These are phyloP conservation scores for Callopanchax toddi DNA, from an alignment of 2,113 vertebrate species.

Conservation along the genomic window DNA sequence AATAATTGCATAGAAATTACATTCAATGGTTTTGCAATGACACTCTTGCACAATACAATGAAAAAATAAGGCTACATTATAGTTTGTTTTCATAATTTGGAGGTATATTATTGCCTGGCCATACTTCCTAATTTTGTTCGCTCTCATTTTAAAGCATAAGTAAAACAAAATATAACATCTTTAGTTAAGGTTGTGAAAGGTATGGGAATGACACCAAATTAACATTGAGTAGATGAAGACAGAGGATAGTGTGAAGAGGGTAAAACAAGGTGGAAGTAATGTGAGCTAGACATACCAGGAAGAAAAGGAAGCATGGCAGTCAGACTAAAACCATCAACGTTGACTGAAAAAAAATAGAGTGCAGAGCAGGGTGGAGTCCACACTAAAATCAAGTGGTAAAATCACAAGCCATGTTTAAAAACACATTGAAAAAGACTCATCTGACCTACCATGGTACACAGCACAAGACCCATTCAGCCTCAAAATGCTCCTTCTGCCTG, in stretches of 20 bases:
- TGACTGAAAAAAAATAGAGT: conserved; percentile 37
- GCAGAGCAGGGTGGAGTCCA: conserved; percentile 63
- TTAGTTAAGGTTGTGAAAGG: neutral
- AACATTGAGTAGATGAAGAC: conserved; percentile 19
- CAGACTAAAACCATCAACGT: conserved; percentile 34
- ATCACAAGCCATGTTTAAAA: conserved; percentile 59
- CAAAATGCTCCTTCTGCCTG: conserved; percentile 23
- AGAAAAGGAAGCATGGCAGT: conserved; percentile 34
- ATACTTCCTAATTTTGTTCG: conserved; percentile 11
- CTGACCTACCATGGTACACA: conserved; percentile 35
- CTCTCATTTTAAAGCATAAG: conserved; percentile 20
- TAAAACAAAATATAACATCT: conserved; percentile 19
- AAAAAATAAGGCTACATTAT: neutral
- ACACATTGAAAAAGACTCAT: conserved; percentile 62
- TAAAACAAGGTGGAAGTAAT: conserved; percentile 15
- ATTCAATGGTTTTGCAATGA: no score
- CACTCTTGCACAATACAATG: neutral
- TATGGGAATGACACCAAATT: neutral
- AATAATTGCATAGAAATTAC: no score
- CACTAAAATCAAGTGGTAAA: conserved; percentile 59
- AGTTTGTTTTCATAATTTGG: neutral
- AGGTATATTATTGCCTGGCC: conserved; percentile 8
- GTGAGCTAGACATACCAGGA: conserved; percentile 24
- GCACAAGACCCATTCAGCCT: conserved; percentile 38
- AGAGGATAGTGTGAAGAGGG: conserved; percentile 4